Evolutionary conservation across 2,888 invertebrate species (phyloP).

Genomic region (Gisinianus flammeolus): DNA sequence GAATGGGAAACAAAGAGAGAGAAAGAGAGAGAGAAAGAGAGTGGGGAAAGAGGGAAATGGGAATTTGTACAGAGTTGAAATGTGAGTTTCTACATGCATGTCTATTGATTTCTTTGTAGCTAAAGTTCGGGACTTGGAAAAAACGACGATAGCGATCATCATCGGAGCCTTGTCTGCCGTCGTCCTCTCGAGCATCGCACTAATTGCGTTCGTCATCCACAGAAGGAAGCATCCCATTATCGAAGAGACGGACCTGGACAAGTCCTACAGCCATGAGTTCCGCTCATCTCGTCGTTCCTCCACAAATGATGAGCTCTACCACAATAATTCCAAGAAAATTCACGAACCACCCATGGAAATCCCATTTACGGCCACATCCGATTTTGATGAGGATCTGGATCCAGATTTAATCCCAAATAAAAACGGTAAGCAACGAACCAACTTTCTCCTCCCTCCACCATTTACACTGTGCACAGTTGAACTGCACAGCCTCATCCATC

Average conservation of each 20-base stretch:
- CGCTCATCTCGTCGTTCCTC: conserved; percentile 55
- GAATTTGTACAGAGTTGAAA: background rate
- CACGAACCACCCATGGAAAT: conserved; percentile 48
- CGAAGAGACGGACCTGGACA: conserved; percentile 51
- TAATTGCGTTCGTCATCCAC: conserved; percentile 58
- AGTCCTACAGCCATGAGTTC: conserved; percentile 57
- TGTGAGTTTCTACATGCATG: background rate
- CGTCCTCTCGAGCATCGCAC: conserved; percentile 50
- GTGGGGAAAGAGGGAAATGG: background rate
- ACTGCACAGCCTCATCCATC: too few relatives aligned
- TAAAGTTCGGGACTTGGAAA: conserved; percentile 58
- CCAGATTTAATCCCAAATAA: conserved; percentile 58
- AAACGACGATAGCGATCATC: conserved; percentile 58
- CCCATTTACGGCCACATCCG: conserved; percentile 53
- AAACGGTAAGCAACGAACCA: conserved; percentile 51
- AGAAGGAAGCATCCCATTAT: conserved; percentile 56
- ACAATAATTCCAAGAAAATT: conserved; percentile 43
- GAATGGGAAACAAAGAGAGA: too few relatives aligned
- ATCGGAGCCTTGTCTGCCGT: conserved; percentile 56
- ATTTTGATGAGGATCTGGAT: conserved; percentile 58
- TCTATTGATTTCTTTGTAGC: conserved; percentile 50
- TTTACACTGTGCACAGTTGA: too few relatives aligned
- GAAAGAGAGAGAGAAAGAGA: too few relatives aligned
- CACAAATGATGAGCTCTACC: conserved; percentile 57
- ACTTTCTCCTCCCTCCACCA: background rate